Evolutionary conservation across 2,797 vertebrate species (phyloP).

Genomic region (Halcyon badia): DNA sequence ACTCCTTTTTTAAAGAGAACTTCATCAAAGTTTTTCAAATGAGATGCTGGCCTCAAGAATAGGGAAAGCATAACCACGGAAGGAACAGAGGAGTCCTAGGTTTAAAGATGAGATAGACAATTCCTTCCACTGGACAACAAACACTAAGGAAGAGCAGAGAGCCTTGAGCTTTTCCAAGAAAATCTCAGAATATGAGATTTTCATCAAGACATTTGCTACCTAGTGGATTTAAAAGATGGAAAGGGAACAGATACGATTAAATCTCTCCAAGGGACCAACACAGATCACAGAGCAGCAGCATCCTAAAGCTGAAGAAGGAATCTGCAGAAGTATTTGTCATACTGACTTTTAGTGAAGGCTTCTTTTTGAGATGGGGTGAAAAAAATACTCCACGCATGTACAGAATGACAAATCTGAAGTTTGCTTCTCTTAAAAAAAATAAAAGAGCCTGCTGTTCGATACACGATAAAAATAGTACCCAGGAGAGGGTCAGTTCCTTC

Average conservation of each 20-base stretch:
- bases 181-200: not conserved
- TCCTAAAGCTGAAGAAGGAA: not conserved
- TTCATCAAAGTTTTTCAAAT: not conserved
- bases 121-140: not conserved
- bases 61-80: not conserved
- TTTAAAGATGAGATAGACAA: not conserved
- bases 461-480: not conserved
- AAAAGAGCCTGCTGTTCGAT: not conserved
- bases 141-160: not conserved
- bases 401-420: not conserved
- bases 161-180: not conserved
- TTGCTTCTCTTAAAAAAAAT: not conserved
- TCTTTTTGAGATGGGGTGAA: not conserved
- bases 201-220: not conserved
- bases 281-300: not conserved
- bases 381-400: not conserved
- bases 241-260: not conserved
- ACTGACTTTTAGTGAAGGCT: not conserved
- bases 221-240: not conserved
- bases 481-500: not conserved
- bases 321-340: not conserved
- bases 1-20: not conserved
- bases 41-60: not conserved
- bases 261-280: not conserved
- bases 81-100: not conserved